These are phyloP conservation scores for Pseudomyrmex concolor DNA, from an alignment of 1,140 invertebrate species.

Conservation along the genomic window DNA sequence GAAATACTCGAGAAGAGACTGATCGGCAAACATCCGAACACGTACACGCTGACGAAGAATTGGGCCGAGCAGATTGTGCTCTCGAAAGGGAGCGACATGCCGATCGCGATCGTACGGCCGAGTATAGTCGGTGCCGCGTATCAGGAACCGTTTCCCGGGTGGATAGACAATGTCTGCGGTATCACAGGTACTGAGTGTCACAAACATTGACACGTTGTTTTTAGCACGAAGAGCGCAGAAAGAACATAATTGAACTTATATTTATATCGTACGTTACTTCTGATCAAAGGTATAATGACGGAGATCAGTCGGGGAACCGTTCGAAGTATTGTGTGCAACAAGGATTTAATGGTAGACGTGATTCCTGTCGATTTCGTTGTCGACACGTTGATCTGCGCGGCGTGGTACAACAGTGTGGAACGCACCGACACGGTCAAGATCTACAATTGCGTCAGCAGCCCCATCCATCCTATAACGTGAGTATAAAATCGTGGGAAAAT, in stretches of 20 bases:
- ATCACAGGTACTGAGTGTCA: conserved; percentile 83
- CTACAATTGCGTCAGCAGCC: conserved; percentile 96
- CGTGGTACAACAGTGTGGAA: conserved; percentile 89
- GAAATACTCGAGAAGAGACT: conserved; percentile 88
- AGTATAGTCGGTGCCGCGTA: conserved; percentile 94
- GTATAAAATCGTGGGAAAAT: not conserved
- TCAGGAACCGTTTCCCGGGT: conserved; percentile 93
- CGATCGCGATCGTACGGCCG: conserved; percentile 95
- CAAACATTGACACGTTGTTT: no score
- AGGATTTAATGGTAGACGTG: conserved; percentile 91
- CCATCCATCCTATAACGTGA: conserved; percentile 90
- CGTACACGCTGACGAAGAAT: conserved; percentile 95
- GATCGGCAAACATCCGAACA: conserved; percentile 93
- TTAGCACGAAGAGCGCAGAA: no score
- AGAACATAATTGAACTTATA: not conserved
- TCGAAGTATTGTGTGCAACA: conserved; percentile 92
- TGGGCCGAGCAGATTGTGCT: conserved; percentile 92
- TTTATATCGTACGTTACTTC: not conserved
- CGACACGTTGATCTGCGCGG: conserved; percentile 93
- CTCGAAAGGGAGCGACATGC: conserved; percentile 88
- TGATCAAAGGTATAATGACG: conserved; percentile 89
- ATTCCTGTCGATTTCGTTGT: conserved; percentile 96
- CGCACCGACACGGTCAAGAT: conserved; percentile 88
- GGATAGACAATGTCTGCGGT: conserved; percentile 98
- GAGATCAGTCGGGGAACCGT: conserved; percentile 94